Conservation (phyloP, 2,888 invertebrate genomes). For the Aradus depressus region DNA sequence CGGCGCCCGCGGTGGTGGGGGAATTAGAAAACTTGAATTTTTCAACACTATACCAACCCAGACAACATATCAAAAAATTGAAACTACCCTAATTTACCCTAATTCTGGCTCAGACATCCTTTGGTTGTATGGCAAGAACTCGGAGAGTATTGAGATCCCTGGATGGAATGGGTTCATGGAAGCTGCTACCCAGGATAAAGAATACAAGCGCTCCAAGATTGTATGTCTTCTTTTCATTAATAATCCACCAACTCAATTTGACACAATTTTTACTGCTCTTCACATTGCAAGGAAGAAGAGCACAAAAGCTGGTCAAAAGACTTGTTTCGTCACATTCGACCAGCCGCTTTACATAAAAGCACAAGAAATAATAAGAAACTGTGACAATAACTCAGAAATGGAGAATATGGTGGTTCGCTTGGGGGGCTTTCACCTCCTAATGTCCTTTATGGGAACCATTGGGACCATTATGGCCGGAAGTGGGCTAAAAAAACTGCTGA, state of each 20-base stretch:
- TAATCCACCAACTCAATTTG: conserved; percentile 32
- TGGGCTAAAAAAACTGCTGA: conserved; percentile 34
- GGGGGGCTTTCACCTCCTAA: conserved; percentile 34
- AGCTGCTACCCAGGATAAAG: conserved; percentile 24
- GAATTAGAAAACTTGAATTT: no score
- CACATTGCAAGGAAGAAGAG: conserved; percentile 27
- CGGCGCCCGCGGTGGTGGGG: no score
- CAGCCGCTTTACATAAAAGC: conserved; percentile 33
- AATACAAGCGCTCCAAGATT: conserved; percentile 32
- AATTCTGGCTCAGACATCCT: no score
- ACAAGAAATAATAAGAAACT: conserved; percentile 15
- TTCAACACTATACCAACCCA: no score
- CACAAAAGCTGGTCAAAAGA: conserved; percentile 25
- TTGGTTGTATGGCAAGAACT: conserved; percentile 13
- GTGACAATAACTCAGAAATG: no score
- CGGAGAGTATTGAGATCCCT: conserved; percentile 8
- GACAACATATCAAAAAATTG: no score
- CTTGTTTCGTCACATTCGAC: conserved; percentile 33
- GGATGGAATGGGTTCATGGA: conserved; percentile 34
- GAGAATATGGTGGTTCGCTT: conserved; percentile 29
- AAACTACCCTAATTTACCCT: no score
- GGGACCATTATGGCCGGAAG: conserved; percentile 36
- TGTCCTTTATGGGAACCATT: conserved; percentile 35
- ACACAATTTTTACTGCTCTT: conserved; percentile 34
- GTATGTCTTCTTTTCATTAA: conserved; percentile 35